Evolutionary conservation across 92 coral and sea anemone species (phyloP), one percentile per base, ranked within the genome.

Genomic region (Porites cylindrica): DNA sequence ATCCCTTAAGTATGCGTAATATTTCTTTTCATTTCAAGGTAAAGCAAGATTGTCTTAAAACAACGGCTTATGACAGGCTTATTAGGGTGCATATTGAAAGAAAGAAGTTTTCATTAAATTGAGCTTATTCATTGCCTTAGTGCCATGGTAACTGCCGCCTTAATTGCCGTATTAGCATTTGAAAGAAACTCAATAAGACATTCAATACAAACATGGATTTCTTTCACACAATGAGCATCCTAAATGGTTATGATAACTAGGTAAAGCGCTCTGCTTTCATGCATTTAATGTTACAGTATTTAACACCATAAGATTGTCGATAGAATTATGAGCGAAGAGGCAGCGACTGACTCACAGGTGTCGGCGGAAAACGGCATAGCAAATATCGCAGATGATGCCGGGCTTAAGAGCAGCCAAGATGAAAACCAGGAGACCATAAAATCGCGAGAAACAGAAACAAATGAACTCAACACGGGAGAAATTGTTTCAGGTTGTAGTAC

Each of bases 251-350:
- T 17, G 12, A 7, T 26, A 26, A 26, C 38, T 10, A 14, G 67
- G n/a, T 9, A 58, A 76, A 76, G 60, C 53, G 52, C 26, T 76
- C 29, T 76, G 19, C 80, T 63, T 23, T 65, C 38, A 3, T 23
- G 24, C 24, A 23, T 10, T 51, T 47, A 24, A 6, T 10, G 13
- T n/a, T 64, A 2, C 11, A 16, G 7, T 52, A 7, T 51, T 1
- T 16, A 47, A 56, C 29, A 17, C 12, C 17, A 10, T 13, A 51
- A 21, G 66, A 62, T 62, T 73, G 16, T 2, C 2, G 52, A 71
- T 38, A 1, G 21, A 71, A 63, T 72, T n/a, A 82, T 82, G 86
- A 71, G 69, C 59, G 78, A 38, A 82, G 20, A 82, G 53, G 20
- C 13, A 17, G 14, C 38, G 51, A 14, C 20, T 17, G 68, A 69